phyloP scores from a whole-genome alignment of 2,113 vertebrate species.

The Crocuta crocuta region DNA sequence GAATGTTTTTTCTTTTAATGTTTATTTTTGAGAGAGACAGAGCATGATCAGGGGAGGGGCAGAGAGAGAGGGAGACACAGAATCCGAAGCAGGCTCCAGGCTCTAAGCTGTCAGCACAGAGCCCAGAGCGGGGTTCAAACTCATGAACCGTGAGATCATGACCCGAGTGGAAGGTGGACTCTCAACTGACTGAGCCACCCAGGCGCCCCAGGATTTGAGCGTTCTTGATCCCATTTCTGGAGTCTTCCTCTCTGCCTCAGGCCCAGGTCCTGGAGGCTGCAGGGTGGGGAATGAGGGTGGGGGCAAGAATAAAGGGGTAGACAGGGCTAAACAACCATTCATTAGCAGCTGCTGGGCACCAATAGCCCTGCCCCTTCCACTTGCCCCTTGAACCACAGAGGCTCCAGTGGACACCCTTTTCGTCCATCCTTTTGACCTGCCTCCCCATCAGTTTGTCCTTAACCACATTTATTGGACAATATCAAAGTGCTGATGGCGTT shows the following conservation, averaged over 20 bases:
- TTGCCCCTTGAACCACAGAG: background rate
- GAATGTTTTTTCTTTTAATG: too few relatives aligned
- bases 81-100: too few relatives aligned
- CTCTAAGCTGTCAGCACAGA: too few relatives aligned
- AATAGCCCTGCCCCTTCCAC: rapidly evolving
- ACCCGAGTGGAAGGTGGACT: too few relatives aligned
- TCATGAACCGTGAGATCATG: too few relatives aligned
- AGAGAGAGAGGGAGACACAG: too few relatives aligned
- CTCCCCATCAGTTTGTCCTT: background rate
- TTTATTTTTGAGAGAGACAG: too few relatives aligned
- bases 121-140: too few relatives aligned
- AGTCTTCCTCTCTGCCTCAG: background rate
- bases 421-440: background rate
- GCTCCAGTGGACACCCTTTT: background rate
- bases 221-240: background rate
- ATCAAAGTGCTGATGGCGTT: background rate
- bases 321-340: background rate
- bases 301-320: background rate
- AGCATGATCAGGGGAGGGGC: too few relatives aligned
- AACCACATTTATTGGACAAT: background rate
- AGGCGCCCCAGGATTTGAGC: too few relatives aligned
- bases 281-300: background rate
- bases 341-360: background rate
- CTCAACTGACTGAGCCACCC: too few relatives aligned
- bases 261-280: background rate